Evolutionary conservation across 2,113 vertebrate genomes (phyloP), one percentile per base, ranked within the genome.

Genomic region (Cariama cristata): DNA sequence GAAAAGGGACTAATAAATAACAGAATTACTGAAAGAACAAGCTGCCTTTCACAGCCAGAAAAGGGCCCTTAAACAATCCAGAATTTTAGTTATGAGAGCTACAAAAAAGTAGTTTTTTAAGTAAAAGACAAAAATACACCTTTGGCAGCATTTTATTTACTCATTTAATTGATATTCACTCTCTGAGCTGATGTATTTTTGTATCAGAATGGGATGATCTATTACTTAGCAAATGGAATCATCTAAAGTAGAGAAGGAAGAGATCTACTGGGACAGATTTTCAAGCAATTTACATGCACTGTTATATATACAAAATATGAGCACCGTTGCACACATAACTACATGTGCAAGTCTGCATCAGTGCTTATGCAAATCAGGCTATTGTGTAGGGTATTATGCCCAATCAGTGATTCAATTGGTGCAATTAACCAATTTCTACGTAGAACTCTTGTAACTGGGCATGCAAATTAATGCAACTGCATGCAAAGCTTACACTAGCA

Each of bases 191-290:
- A 79, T 0, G 6, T 45, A 60, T 93, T 96, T 96, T 95, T 16
- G 0, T 75, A 88, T 93, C 59, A 79, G 80, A 59, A 44, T 83
- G 58, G 64, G 80, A 80, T 95, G 91, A 96, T 96, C 73, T 95
- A 96, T 81, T 95, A 89, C 91, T 97, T 95, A 87, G 86, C 62
- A 96, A 92, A 93, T 73, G 93, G 85, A 96, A 96, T 89, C 53
- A 95, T 95, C 91, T 93, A 58, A 87, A 86, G 76, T 58, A 91
- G 73, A 95, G 60, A 77, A 84, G 68, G 94, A 93, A 93, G 56
- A 95, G 88, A 95, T 95, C 95, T 93, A 88, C 47, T 4, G 86
- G 95, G 96, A 96, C 68, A 96, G 79, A 94, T 97, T 97, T 96
- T 74, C 55, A 71, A 86, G 60, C 50, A 88, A 96, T 96, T 95